Evolutionary conservation across 2,113 vertebrate species (phyloP).

Genomic region (Centropus unirufus): DNA sequence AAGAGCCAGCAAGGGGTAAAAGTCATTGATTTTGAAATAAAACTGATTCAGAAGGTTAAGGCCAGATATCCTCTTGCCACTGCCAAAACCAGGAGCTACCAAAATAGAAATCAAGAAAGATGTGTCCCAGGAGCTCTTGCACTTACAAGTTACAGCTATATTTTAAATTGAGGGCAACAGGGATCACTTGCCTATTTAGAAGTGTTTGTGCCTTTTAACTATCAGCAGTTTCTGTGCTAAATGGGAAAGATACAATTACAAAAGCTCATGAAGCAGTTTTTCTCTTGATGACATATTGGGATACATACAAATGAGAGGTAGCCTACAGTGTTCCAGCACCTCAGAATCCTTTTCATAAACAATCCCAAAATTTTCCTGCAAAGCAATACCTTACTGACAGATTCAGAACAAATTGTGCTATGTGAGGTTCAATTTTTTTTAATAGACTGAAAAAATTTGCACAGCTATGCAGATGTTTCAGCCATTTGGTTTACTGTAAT

Average conservation of each 20-base stretch:
- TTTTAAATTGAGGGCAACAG: conserved; percentile 46
- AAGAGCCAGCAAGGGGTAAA: neutral
- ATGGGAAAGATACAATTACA: neutral
- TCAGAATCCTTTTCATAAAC: conserved; percentile 12
- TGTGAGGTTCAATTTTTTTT: neutral
- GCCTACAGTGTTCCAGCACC: neutral
- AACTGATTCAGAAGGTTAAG: conserved; percentile 12
- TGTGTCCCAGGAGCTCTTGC: neutral
- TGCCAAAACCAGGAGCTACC: neutral
- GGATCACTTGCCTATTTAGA: neutral
- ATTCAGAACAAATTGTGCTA: conserved; percentile 12
- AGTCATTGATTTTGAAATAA: conserved; percentile 16
- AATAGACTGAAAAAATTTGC: neutral
- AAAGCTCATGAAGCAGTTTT: neutral
- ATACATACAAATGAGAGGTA: neutral
- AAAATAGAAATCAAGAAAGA: neutral
- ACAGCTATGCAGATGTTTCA: conserved; percentile 14
- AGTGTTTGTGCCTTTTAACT: conserved; percentile 1
- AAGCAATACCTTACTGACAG: conserved; percentile 22
- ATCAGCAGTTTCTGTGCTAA: conserved; percentile 18
- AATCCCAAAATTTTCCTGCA: conserved; percentile 1
- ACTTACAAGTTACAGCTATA: neutral
- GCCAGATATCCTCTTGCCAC: neutral
- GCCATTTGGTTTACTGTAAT: conserved; percentile 16
- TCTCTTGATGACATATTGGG: neutral